Conservation (phyloP, 2,113 vertebrate species). For the Formicarius rufipectus region DNA sequence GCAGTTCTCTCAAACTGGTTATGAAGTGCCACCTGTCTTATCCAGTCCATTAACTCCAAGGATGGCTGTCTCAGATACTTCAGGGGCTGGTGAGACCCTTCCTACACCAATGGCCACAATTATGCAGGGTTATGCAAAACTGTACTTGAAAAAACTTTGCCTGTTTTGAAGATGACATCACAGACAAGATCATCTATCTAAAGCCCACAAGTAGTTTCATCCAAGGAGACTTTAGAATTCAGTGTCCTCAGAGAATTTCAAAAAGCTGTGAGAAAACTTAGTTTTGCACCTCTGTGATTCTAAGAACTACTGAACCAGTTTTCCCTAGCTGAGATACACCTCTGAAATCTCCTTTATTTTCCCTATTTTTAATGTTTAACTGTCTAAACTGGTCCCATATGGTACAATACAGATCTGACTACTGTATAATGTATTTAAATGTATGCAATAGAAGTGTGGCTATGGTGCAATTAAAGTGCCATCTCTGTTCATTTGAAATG, state of each 20-base stretch:
- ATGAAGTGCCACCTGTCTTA: neutral
- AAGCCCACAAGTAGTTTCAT: neutral
- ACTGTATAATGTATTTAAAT: conserved; percentile 77
- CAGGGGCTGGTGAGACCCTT: neutral
- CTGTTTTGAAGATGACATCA: neutral
- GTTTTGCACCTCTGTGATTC: neutral
- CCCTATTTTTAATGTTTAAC: conserved; percentile 25
- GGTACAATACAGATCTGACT: conserved; percentile 30
- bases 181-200: neutral
- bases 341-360: conserved; percentile 30
- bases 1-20: neutral
- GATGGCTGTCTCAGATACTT: neutral
- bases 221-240: neutral
- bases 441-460: conserved; percentile 66
- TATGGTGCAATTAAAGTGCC: conserved; percentile 71
- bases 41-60: neutral
- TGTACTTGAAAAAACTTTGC: neutral
- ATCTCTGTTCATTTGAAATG: conserved; percentile 78
- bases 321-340: neutral
- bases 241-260: neutral
- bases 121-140: neutral
- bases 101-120: fast-evolving
- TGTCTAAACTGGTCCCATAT: conserved; percentile 53
- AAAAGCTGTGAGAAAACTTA: neutral
- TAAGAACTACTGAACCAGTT: neutral